Base-by-base conservation (phyloP, 1,140 invertebrate species). In the Homalodisca vitripennis region DNA sequence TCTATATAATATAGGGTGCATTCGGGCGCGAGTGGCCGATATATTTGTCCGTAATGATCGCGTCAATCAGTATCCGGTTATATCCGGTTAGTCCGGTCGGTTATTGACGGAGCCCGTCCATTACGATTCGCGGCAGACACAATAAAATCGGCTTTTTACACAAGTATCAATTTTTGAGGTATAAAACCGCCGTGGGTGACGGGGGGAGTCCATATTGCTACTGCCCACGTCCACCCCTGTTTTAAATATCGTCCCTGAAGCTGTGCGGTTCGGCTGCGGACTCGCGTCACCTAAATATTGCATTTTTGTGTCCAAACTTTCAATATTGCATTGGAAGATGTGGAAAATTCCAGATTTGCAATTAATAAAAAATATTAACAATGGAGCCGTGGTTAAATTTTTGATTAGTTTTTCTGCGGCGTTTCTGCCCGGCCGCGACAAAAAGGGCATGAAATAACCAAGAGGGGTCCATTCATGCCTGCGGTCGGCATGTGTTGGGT, bases 341-440 rank as follows among this genome's bases (percentile, higher is more conserved):
- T 60, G 55, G 55, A 60, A 60, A 60, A 60, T 60, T 60, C 55
- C 55, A 60, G 55, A 60, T 26, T 30, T 26, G 55, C 26, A 60
- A 60, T 60, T 60, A 60, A 60, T 60, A 60, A 60, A 60, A 60
- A 60, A 60, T 60, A 60, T 60, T 60, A 30, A 60, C 55, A 60
- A 27, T 60, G 48, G 48, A 53, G 48, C 10, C 17, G 48, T n/a
- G 55, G 55, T 60, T 60, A 27, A 26, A 60, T 60, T 60, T 60
- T 60, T 60, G 14, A 60, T 60, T 27, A 30, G 55, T 60, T 60
- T 60, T 60, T 27, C 26, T 53, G 48, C 48, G 55, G 2, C n/a
- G n/a, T n/a, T n/a, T n/a, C n/a, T n/a, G n/a, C n/a, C n/a, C n/a
- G n/a, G n/a, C n/a, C n/a, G n/a, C n/a, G n/a, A n/a, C n/a, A n/a